Evolutionary conservation across 2,797 vertebrate species (phyloP).

Genomic region (Eulemur albifrons): DNA sequence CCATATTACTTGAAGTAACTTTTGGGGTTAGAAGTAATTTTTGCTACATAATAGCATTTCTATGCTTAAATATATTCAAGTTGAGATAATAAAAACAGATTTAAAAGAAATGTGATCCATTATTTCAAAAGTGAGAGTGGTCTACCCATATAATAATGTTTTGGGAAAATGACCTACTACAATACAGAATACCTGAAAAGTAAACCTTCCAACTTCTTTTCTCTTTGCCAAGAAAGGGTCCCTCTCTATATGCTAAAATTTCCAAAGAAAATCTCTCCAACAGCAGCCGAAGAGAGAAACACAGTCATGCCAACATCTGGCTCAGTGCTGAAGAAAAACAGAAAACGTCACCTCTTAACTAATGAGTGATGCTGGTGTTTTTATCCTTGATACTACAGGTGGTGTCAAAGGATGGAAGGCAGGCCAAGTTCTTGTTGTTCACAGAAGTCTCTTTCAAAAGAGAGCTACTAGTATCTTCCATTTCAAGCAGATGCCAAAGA

Average conservation of each 20-base stretch:
- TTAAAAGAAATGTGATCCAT: neutral
- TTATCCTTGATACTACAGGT: neutral
- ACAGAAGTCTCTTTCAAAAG: slow-evolving; percentile 35
- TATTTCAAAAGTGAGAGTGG: neutral
- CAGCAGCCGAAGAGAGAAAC: neutral
- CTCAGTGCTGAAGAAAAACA: slow-evolving; percentile 23
- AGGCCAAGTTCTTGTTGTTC: slow-evolving; percentile 18
- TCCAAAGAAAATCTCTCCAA: neutral
- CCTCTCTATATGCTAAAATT: neutral
- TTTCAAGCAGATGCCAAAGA: slow-evolving; percentile 12
- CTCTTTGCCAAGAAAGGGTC: neutral
- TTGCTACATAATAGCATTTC: neutral
- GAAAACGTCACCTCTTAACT: slow-evolving; percentile 8
- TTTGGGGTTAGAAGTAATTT: neutral
- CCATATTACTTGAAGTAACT: neutral
- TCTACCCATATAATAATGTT: neutral
- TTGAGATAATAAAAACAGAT: neutral
- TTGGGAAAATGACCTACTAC: neutral
- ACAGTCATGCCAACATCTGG: neutral
- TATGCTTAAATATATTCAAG: neutral
- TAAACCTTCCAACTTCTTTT: neutral
- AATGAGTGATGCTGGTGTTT: neutral
- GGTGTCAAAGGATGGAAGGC: neutral
- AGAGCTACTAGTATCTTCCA: slow-evolving; percentile 34
- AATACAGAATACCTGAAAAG: neutral